Conservation (phyloP, 2,888 invertebrate genomes). For the Euproctis similis region DNA sequence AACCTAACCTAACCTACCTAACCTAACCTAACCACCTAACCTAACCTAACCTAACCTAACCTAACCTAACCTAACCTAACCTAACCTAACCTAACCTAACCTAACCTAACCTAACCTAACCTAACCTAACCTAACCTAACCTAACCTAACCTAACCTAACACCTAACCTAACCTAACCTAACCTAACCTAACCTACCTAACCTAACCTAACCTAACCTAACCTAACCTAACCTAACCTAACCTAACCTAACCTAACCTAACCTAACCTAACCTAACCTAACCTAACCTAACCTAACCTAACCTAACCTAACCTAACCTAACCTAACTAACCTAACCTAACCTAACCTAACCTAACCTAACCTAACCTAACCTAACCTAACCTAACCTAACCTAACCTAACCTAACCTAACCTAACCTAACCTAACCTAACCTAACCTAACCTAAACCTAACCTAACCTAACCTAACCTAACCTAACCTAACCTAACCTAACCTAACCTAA, state of each 20-base stretch:
- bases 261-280: slow-evolving; percentile 10
- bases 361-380: slow-evolving; percentile 3
- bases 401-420: slow-evolving; percentile 14
- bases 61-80: slow-evolving; percentile 6
- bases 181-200: slow-evolving; percentile 6
- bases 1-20: slow-evolving; percentile 9
- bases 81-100: slow-evolving; percentile 9
- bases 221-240: slow-evolving; percentile 6
- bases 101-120: slow-evolving; percentile 6
- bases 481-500: slow-evolving; percentile 22
- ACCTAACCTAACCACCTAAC: too few relatives aligned
- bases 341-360: slow-evolving; percentile 10
- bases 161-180: slow-evolving; percentile 17
- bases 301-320: slow-evolving; percentile 15
- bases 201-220: slow-evolving; percentile 8
- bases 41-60: slow-evolving; percentile 8
- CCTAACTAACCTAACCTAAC: slow-evolving; percentile 10
- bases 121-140: slow-evolving; percentile 13
- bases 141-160: slow-evolving; percentile 19
- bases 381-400: slow-evolving; percentile 14
- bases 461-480: slow-evolving; percentile 21
- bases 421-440: slow-evolving; percentile 14
- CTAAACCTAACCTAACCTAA: slow-evolving; percentile 18
- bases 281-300: slow-evolving; percentile 11
- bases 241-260: slow-evolving; percentile 7